Evolutionary conservation across 2,113 vertebrate genomes (phyloP).

Genomic region (Indicator maculatus): DNA sequence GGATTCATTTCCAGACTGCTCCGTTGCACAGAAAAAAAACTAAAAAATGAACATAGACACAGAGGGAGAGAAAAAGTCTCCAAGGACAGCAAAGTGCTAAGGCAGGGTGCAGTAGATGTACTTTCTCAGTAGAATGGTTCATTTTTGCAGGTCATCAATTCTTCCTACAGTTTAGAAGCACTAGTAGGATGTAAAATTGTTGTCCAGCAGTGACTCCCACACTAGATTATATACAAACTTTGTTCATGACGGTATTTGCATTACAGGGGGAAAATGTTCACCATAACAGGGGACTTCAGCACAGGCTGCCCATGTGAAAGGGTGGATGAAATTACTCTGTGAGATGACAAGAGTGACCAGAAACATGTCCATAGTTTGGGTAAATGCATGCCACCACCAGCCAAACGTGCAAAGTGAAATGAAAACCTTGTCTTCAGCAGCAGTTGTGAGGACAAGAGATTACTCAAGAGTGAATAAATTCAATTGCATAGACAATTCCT

Average conservation of each 20-base stretch:
- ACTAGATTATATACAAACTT: neutral
- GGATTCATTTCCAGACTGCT: neutral
- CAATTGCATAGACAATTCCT: neutral
- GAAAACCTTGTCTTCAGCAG: neutral
- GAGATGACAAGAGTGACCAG: neutral
- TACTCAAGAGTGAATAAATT: neutral
- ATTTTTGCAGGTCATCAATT: neutral
- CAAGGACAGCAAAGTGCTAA: neutral
- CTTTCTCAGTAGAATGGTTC: neutral
- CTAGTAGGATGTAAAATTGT: neutral
- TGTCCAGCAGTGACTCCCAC: neutral
- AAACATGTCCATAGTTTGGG: neutral
- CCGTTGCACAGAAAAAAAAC: neutral
- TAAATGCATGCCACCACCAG: neutral
- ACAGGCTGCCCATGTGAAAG: neutral
- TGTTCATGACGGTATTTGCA: neutral
- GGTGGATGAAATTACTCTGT: neutral
- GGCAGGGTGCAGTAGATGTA: neutral
- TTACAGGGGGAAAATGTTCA: neutral
- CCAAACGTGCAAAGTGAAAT: neutral
- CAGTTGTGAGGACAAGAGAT: neutral
- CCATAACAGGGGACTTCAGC: neutral
- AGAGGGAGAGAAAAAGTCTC: neutral
- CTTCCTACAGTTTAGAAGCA: neutral
- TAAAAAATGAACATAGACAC: neutral